Evolutionary conservation across 2,888 invertebrate genomes (phyloP).

Genomic region (Eurytoma californica): DNA sequence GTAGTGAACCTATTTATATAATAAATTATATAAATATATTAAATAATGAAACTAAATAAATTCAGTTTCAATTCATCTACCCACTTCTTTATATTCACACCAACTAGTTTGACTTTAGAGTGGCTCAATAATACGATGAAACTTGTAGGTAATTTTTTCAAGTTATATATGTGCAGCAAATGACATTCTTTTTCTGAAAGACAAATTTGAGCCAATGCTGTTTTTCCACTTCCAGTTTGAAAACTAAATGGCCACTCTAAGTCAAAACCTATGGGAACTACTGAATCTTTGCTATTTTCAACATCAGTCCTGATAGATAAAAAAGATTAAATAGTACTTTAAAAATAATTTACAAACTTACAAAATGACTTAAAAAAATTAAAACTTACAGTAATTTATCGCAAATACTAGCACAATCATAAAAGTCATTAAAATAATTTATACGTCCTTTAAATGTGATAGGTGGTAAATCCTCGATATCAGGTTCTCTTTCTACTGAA

Average conservation of each 20-base stretch:
- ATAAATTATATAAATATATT: too few species aligned
- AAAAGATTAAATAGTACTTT: constrained; percentile 28
- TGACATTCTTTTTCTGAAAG: constrained; percentile 77
- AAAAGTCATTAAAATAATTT: constrained; percentile 66
- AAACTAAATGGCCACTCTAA: constrained; percentile 82
- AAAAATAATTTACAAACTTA: constrained; percentile 17
- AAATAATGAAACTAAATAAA: neutral
- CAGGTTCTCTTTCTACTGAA: constrained; percentile 55
- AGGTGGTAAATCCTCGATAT: constrained; percentile 57
- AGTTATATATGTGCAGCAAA: constrained; percentile 78
- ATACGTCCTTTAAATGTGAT: constrained; percentile 67
- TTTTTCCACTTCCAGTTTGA: constrained; percentile 79
- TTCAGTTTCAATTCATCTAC: constrained; percentile 51
- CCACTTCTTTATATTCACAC: constrained; percentile 81
- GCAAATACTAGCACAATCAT: constrained; percentile 67
- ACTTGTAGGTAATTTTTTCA: constrained; percentile 78
- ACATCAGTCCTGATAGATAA: constrained; percentile 69
- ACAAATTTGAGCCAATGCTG: constrained; percentile 81
- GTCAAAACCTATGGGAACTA: constrained; percentile 80
- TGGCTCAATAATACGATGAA: constrained; percentile 78
- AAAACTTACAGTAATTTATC: constrained; percentile 68
- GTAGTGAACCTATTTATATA: too few species aligned
- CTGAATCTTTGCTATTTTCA: constrained; percentile 65
- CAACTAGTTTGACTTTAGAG: constrained; percentile 78
- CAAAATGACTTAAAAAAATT: constrained; percentile 7